Conservation (phyloP, 2,888 invertebrate genomes). For the Pteria penguin region DNA sequence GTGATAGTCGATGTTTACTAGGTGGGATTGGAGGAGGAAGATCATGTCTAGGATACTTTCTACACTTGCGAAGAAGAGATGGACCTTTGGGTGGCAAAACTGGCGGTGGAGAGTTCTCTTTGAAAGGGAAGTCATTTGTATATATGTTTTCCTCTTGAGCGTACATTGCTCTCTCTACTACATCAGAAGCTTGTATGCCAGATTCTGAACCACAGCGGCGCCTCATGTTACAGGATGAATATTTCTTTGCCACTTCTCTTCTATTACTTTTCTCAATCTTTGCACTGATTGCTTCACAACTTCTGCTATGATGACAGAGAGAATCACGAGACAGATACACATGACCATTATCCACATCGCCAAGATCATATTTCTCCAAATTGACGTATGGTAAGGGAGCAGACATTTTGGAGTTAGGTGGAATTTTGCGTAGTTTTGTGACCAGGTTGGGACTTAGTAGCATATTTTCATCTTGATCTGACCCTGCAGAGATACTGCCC, state of each 20-base stretch:
- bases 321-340: slow-evolving; percentile 57
- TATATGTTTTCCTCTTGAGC: slow-evolving; percentile 63
- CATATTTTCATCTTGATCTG: slow-evolving; percentile 52
- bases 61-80: slow-evolving; percentile 57
- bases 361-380: slow-evolving; percentile 67
- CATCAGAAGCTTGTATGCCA: slow-evolving; percentile 16
- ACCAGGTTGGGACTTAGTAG: slow-evolving; percentile 65
- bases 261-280: too few species aligned
- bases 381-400: slow-evolving; percentile 74
- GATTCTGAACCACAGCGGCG: slow-evolving; percentile 48
- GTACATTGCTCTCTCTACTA: slow-evolving; percentile 14
- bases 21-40: slow-evolving; percentile 38
- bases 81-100: slow-evolving; percentile 74
- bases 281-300: slow-evolving; percentile 49
- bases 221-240: slow-evolving; percentile 45
- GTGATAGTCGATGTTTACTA: slow-evolving; percentile 44
- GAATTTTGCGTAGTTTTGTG: slow-evolving; percentile 66
- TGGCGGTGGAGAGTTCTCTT: slow-evolving; percentile 60
- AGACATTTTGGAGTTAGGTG: slow-evolving; percentile 59
- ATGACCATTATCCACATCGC: slow-evolving; percentile 60
- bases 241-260: slow-evolving; percentile 44
- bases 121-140: slow-evolving; percentile 60
- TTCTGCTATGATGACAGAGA: slow-evolving; percentile 31
- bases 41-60: slow-evolving; percentile 9
- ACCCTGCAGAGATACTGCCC: slow-evolving; percentile 41